A percentile compares a stretch with the other conserved stretches of the same genome.
Evolutionary conservation across 1,140 invertebrate species (phyloP).

Genomic region (Aphis craccivora): DNA sequence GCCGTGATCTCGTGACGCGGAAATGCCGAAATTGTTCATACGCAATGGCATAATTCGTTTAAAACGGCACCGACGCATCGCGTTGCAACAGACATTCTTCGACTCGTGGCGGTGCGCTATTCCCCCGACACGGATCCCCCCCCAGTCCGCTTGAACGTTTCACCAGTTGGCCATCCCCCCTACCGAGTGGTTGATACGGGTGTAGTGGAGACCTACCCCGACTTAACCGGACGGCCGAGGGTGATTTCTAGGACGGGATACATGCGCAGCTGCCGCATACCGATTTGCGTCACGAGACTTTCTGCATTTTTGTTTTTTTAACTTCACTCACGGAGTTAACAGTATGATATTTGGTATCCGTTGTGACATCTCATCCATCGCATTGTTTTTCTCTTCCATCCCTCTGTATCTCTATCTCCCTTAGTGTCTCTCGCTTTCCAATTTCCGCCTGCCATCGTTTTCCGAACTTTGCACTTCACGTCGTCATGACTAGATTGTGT

Average conservation of each 20-base stretch:
- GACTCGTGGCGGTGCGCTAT: not conserved
- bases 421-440: not conserved
- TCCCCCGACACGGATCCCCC: not conserved
- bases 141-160: not conserved
- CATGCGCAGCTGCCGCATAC: not conserved
- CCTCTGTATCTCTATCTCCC: not conserved
- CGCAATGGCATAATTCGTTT: not conserved
- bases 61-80: not conserved
- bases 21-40: not conserved
- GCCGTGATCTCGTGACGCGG: not conserved
- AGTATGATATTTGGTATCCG: not conserved
- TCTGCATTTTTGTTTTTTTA: not conserved
- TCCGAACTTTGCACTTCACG: not conserved
- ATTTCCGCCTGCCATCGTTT: not conserved
- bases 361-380: not conserved
- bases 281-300: not conserved
- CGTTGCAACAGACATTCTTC: not conserved
- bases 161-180: too few relatives aligned
- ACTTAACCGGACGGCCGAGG: too few relatives aligned
- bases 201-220: too few relatives aligned
- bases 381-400: not conserved
- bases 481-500: not conserved
- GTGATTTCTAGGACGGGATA: not conserved
- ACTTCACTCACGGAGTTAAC: not conserved
- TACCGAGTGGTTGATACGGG: too few relatives aligned